These are phyloP conservation scores for Gopherus evgoodei DNA, from an alignment of 2,113 vertebrate genomes.

Conservation along the genomic window DNA sequence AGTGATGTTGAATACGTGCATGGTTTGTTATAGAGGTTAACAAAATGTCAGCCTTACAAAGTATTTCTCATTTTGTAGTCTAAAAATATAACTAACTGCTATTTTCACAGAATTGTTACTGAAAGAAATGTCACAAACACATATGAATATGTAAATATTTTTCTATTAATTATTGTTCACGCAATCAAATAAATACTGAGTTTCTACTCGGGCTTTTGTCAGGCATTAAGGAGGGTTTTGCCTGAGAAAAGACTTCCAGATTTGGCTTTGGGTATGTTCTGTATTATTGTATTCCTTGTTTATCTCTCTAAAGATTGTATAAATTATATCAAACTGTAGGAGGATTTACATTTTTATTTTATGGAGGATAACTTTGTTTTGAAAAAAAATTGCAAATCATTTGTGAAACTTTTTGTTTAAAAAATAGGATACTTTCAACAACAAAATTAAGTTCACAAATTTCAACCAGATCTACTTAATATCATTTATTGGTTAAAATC, in stretches of 20 bases:
- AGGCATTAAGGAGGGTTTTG: background rate
- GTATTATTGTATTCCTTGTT: background rate
- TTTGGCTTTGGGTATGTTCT: background rate
- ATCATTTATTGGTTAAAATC: background rate
- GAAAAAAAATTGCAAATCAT: background rate
- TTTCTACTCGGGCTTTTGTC: background rate
- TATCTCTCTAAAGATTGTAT: background rate
- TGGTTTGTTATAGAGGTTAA: slow-evolving; percentile 69
- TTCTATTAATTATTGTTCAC: background rate
- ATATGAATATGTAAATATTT: background rate
- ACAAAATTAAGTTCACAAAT: background rate
- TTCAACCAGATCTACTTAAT: background rate
- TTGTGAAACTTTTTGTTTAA: background rate
- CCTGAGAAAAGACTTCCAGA: background rate
- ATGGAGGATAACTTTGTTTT: background rate
- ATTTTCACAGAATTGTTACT: slow-evolving; percentile 46
- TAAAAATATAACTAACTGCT: slow-evolving; percentile 46
- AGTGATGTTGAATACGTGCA: slow-evolving; percentile 51
- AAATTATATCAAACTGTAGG: fast-evolving
- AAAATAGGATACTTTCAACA: background rate
- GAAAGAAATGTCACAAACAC: background rate
- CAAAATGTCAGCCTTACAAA: slow-evolving; percentile 66
- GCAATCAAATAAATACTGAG: background rate
- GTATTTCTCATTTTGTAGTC: background rate
- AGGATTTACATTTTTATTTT: background rate